Conservation (phyloP, 2,797 vertebrate genomes). For the Cephalopachus bancanus region DNA sequence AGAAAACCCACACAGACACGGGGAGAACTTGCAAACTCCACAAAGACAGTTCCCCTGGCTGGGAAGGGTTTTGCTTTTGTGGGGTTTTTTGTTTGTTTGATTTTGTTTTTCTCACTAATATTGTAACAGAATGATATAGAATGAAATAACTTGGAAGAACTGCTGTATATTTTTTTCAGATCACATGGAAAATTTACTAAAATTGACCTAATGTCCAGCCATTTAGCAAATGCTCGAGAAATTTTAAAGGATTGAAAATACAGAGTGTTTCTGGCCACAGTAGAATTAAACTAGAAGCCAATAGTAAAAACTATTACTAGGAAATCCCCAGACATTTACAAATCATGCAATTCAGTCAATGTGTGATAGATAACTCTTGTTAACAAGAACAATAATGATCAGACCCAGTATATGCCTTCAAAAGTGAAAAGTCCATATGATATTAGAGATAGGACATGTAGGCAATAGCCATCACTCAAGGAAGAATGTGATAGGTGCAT, state of each 20-base stretch:
- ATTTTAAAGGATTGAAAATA: not conserved
- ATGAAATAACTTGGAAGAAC: not conserved
- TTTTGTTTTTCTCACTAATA: not conserved
- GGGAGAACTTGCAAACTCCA: not conserved
- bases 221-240: not conserved
- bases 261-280: not conserved
- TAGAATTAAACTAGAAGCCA: not conserved
- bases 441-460: not conserved
- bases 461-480: not conserved
- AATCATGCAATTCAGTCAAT: not conserved
- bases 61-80: not conserved
- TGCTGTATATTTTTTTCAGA: not conserved
- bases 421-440: not conserved
- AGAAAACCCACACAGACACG: not conserved
- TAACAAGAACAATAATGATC: not conserved
- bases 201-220: not conserved
- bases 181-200: not conserved
- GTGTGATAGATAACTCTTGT: not conserved
- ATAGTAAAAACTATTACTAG: not conserved
- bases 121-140: not conserved
- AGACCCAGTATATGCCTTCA: not conserved
- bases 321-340: not conserved
- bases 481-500: rapidly evolving
- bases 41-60: not conserved
- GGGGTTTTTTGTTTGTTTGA: too few species aligned